These are phyloP conservation scores for Hypothenemus hampei DNA, from an alignment of 1,140 invertebrate genomes.

Conservation along the genomic window DNA sequence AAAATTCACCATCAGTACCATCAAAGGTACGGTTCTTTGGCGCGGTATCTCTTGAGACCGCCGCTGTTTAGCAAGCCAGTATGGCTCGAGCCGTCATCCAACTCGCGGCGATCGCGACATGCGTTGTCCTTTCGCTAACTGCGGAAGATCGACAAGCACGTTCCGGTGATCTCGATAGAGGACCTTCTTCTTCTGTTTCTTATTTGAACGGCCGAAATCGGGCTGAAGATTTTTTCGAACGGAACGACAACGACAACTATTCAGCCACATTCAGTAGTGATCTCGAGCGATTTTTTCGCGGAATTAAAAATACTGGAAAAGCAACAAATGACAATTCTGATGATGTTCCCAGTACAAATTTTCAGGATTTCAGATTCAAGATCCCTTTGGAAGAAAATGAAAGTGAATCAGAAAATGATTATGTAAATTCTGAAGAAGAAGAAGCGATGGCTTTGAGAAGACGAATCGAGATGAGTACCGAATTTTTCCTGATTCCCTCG, in stretches of 20 bases:
- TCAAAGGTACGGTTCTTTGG: constrained; percentile 7
- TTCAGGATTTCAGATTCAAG: background rate
- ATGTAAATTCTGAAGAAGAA: background rate
- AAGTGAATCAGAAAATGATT: background rate
- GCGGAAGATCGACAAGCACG: constrained; percentile 33
- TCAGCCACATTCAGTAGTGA: background rate
- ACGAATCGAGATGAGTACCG: constrained; percentile 67
- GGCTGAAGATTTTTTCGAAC: background rate
- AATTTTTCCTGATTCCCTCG: constrained; percentile 66
- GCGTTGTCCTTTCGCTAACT: constrained; percentile 29
- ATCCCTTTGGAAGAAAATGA: constrained; percentile 1
- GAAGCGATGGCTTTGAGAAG: constrained; percentile 39
- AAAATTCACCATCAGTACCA: constrained; percentile 14
- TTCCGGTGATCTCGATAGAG: constrained; percentile 35
- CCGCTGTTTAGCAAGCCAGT: constrained; percentile 28
- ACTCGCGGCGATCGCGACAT: constrained; percentile 33
- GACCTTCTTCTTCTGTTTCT: too few relatives aligned
- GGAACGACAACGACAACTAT: background rate
- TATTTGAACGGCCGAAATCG: too few relatives aligned
- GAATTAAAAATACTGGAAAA: background rate
- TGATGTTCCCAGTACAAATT: too few relatives aligned
- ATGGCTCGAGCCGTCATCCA: constrained; percentile 39
- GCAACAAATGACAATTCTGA: background rate
- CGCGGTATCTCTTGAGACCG: constrained; percentile 11
- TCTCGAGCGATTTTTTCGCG: too few relatives aligned